Conservation (phyloP, 2,797 vertebrate genomes). For the Heterohyrax brucei region DNA sequence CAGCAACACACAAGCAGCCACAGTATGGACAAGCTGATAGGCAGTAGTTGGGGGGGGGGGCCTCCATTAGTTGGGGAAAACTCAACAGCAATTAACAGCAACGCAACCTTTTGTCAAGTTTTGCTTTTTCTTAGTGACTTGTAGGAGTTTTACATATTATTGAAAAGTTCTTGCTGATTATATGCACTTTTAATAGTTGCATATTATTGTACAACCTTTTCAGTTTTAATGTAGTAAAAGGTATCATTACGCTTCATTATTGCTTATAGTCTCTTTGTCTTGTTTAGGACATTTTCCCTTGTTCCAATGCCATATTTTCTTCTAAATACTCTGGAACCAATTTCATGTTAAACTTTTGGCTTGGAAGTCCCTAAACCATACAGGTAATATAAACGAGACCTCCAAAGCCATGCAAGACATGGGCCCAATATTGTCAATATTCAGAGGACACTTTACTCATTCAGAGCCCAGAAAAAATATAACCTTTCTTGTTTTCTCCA, state of each 20-base stretch:
- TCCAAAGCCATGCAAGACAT: not conserved
- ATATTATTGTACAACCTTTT: not conserved
- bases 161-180: not conserved
- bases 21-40: too few relatives aligned
- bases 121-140: not conserved
- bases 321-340: not conserved
- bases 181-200: not conserved
- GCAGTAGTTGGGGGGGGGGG: too few relatives aligned
- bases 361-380: not conserved
- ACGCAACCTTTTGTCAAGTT: not conserved
- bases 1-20: too few relatives aligned
- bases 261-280: not conserved
- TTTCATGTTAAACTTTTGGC: conserved; percentile 37
- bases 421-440: not conserved
- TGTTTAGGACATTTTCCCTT: not conserved
- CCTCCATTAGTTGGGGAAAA: not conserved
- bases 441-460: conserved; percentile 4
- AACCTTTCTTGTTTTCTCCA: not conserved
- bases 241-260: not conserved
- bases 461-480: not conserved
- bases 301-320: not conserved
- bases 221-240: not conserved
- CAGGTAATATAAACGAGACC: conserved; percentile 4
- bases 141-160: not conserved
- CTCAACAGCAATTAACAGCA: not conserved